Conservation (phyloP, 2,113 vertebrate genomes). For the Pavo muticus region DNA sequence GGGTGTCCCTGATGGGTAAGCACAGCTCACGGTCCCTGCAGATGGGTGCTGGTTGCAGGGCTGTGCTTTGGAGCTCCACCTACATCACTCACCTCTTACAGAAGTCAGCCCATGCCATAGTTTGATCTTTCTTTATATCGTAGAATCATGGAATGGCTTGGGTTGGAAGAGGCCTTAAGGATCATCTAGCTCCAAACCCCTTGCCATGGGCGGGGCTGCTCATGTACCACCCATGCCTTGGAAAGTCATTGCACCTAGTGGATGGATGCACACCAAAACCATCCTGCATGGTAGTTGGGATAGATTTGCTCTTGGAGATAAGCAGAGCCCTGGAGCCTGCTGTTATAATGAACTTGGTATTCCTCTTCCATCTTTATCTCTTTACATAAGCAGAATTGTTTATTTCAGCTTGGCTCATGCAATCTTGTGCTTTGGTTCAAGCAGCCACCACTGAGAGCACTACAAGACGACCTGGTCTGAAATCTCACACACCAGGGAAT, state of each 20-base stretch:
- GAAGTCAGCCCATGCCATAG: background rate
- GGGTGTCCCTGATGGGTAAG: conserved; percentile 95
- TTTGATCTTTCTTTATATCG: background rate
- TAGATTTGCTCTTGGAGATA: background rate
- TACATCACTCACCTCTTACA: background rate
- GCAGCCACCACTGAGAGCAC: background rate
- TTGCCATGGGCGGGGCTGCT: too few relatives aligned
- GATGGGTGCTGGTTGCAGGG: background rate
- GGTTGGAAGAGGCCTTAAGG: too few relatives aligned
- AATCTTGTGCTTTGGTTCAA: background rate
- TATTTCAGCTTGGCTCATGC: background rate
- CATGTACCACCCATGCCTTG: background rate
- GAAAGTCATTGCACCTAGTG: fast-evolving
- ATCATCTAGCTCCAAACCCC: too few relatives aligned
- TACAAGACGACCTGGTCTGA: background rate
- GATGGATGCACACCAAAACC: background rate
- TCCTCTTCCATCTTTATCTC: background rate
- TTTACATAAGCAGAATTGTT: background rate
- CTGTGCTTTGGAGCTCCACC: background rate
- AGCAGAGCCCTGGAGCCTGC: background rate
- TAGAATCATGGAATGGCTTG: background rate
- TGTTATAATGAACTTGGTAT: fast-evolving
- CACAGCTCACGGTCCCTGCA: fast-evolving
- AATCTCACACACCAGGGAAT: background rate
- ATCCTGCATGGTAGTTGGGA: background rate